Base-by-base conservation (phyloP, 2,797 vertebrate genomes). In the Chelon labrosus region DNA sequence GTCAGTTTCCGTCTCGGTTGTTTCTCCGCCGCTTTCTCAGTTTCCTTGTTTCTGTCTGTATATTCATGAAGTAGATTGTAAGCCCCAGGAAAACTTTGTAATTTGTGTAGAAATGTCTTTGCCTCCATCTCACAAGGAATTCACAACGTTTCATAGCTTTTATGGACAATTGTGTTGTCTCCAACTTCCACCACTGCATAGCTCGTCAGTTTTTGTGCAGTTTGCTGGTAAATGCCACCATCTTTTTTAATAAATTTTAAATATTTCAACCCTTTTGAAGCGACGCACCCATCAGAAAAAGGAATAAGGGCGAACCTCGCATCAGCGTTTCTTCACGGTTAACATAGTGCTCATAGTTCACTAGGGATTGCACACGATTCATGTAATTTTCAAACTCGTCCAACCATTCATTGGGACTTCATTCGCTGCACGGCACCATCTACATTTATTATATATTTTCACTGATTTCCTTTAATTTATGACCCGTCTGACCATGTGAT, bases 391-490 rank as follows among this genome's bases (percentile, higher is more conserved):
- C 49, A 54, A 61, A 66, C 25, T 67, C 62, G 55, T 55, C n/a
- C 39, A 70, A 54, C 60, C 25, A 1, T 31, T 27, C 58, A 57
- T 20, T 35, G 53, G 70, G 58, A 27, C 37, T 7, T 44, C 17
- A 38, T 35, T n/a, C 14, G 13, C 51, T 54, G 35, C 16, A 38
- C 65, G 51, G 8, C 53, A 46, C 42, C 55, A 70, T 60, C 12
- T 49, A n/a, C 42, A 47, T 68, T 42, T 68, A 5, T 25, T 20
- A 47, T 22, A 16, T 59, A 50, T 75, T 44, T 63, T 8, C 14
- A 14, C 16, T 38, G 61, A 70, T 67, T 68, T 62, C 44, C 17
- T 62, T 75, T 38, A 31, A 68, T 65, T 58, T 37, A 49, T 72
- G 56, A 52, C 4, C 50, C 58, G 38, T 71, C 49, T 58, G 49